Conservation (phyloP, 2,888 invertebrate genomes). For the Nowickia ferox region DNA sequence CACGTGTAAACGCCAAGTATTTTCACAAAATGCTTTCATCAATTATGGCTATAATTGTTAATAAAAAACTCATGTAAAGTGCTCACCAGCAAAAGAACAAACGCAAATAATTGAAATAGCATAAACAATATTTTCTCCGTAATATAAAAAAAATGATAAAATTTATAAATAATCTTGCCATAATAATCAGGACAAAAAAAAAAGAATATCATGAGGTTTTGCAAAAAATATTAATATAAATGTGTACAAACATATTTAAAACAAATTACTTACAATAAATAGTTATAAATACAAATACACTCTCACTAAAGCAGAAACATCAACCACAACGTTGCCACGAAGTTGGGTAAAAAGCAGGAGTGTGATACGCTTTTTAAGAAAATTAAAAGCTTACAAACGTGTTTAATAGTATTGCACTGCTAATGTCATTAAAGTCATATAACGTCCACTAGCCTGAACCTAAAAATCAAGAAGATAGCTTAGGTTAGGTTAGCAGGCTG, state of each 20-base stretch:
- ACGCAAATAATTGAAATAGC: neutral
- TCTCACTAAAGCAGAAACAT: neutral
- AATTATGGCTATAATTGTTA: conserved; percentile 34
- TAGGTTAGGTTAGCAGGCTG: too few relatives aligned
- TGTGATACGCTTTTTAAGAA: too few relatives aligned
- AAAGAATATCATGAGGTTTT: neutral
- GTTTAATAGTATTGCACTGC: too few relatives aligned
- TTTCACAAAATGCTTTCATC: conserved; percentile 17
- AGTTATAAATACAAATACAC: conserved; percentile 34
- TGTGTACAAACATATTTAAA: conserved; percentile 7
- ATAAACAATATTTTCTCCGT: neutral
- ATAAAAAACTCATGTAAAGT: conserved; percentile 1
- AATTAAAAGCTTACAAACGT: too few relatives aligned
- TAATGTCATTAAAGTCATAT: too few relatives aligned
- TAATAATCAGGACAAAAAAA: neutral
- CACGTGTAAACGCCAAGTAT: neutral
- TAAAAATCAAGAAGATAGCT: too few relatives aligned
- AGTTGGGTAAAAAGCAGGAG: too few relatives aligned
- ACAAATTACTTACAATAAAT: conserved; percentile 14
- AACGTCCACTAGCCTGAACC: too few relatives aligned
- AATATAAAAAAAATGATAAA: neutral
- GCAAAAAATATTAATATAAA: conserved; percentile 29
- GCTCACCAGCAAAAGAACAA: conserved; percentile 5
- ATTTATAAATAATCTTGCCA: conserved; percentile 13
- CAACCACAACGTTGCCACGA: too few relatives aligned